Evolutionary conservation across 1,140 invertebrate species (phyloP).

Genomic region (Tetragnatha versicolor): DNA sequence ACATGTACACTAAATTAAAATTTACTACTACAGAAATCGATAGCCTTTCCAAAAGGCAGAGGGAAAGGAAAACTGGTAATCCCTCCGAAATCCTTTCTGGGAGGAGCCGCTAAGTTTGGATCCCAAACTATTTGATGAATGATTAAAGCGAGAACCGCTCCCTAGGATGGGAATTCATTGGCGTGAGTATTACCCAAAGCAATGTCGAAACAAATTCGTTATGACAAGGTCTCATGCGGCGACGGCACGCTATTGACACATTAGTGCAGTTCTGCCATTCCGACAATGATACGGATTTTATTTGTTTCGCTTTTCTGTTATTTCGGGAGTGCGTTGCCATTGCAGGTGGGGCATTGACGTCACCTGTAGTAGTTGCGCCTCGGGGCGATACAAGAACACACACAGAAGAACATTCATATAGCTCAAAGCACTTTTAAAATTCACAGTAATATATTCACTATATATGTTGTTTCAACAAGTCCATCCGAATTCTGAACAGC

Average conservation of each 20-base stretch:
- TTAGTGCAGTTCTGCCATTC: constrained; percentile 22
- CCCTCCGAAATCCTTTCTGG: too few species aligned
- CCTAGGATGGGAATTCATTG: constrained; percentile 34
- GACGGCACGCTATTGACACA: constrained; percentile 49
- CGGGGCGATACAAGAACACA: too few species aligned
- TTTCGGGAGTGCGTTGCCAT: not conserved
- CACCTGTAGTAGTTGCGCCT: too few species aligned
- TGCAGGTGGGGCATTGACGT: too few species aligned
- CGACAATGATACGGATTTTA: constrained; percentile 27
- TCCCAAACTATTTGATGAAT: constrained; percentile 11
- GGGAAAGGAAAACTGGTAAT: too few species aligned
- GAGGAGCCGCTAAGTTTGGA: not conserved
- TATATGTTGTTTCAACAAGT: too few species aligned
- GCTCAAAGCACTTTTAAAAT: too few species aligned
- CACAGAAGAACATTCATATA: too few species aligned
- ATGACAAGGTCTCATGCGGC: constrained; percentile 45
- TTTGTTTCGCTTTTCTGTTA: not conserved
- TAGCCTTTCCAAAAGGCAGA: too few species aligned
- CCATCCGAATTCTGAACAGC: too few species aligned
- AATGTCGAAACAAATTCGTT: constrained; percentile 50
- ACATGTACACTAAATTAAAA: too few species aligned
- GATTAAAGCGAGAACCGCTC: constrained; percentile 14
- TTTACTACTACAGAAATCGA: not conserved
- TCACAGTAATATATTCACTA: too few species aligned
- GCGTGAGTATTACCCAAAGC: constrained; percentile 41